phyloP scores from a whole-genome alignment of 2,797 vertebrate species.

The Peromyscus nudipes region DNA sequence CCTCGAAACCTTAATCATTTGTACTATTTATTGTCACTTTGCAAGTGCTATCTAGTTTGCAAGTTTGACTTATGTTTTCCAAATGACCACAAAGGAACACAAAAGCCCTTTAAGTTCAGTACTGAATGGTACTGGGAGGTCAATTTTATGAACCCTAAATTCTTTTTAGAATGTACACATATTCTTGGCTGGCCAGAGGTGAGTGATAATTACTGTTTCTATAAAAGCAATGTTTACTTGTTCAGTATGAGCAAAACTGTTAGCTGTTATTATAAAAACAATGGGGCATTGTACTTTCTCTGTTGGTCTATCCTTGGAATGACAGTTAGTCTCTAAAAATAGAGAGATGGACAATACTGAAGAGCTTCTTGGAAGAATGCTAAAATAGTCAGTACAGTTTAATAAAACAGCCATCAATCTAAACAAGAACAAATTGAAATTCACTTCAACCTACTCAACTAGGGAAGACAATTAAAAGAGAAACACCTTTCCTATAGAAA shows the following conservation, averaged over 20 bases:
- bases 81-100: slow-evolving; percentile 10
- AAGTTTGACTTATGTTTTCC: slow-evolving; percentile 29
- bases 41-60: background rate
- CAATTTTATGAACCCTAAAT: slow-evolving; percentile 16
- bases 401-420: slow-evolving; percentile 79
- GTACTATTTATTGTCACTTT: background rate
- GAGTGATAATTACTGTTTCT: slow-evolving; percentile 56
- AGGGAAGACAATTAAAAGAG: slow-evolving; percentile 73
- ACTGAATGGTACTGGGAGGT: background rate
- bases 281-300: slow-evolving; percentile 36
- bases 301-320: slow-evolving; percentile 56
- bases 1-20: background rate
- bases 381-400: slow-evolving; percentile 75
- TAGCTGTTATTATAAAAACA: slow-evolving; percentile 58
- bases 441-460: slow-evolving; percentile 73
- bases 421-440: slow-evolving; percentile 84
- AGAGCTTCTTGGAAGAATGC: slow-evolving; percentile 73
- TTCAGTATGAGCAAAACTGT: background rate
- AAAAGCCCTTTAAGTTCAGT: background rate
- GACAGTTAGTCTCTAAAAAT: slow-evolving; percentile 24
- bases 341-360: slow-evolving; percentile 76
- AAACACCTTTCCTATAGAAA: slow-evolving; percentile 55
- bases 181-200: slow-evolving; percentile 59
- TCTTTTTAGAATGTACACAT: slow-evolving; percentile 36
- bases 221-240: slow-evolving; percentile 41